These are phyloP conservation scores for Carterocephalus palaemon DNA, from an alignment of 2,888 invertebrate species.

Conservation along the genomic window DNA sequence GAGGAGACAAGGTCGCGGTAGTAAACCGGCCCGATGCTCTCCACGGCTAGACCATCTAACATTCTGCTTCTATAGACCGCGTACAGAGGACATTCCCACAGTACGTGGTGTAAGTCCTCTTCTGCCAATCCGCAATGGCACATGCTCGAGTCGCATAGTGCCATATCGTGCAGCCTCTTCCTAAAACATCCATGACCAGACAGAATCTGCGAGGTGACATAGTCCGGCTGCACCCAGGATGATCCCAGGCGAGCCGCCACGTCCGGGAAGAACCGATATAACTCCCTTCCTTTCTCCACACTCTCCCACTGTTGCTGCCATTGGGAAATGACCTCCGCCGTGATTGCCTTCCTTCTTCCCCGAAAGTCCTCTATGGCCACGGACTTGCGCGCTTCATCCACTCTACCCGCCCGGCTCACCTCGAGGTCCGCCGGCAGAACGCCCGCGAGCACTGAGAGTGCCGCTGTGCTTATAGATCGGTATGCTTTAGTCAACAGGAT, in stretches of 20 bases:
- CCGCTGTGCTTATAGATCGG: conserved; percentile 32
- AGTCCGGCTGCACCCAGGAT: conserved; percentile 34
- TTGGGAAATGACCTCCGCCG: conserved; percentile 1
- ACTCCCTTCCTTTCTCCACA: conserved; percentile 29
- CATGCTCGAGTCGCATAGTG: conserved; percentile 10
- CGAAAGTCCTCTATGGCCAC: background rate
- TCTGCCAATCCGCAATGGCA: conserved; percentile 23
- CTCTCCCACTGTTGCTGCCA: conserved; percentile 32
- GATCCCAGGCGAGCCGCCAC: conserved; percentile 26
- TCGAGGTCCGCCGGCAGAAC: conserved; percentile 34
- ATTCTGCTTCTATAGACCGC: background rate
- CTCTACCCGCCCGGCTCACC: conserved; percentile 28
- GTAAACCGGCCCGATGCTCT: conserved; percentile 2
- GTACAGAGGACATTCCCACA: conserved; percentile 23
- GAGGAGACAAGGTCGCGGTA: conserved; percentile 6
- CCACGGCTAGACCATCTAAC: background rate
- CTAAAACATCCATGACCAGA: conserved; percentile 33
- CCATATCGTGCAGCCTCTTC: conserved; percentile 27
- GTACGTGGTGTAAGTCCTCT: conserved; percentile 21
- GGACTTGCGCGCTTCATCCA: background rate
- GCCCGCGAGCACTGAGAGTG: conserved; percentile 35
- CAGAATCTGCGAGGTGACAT: conserved; percentile 30
- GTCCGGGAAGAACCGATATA: conserved; percentile 33
- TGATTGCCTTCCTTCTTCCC: background rate
- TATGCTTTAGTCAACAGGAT: conserved; percentile 36